Evolutionary conservation across 2,888 invertebrate species (phyloP), one percentile per base, ranked within the genome.

Genomic region (Caenorhabditis sulstoni): DNA sequence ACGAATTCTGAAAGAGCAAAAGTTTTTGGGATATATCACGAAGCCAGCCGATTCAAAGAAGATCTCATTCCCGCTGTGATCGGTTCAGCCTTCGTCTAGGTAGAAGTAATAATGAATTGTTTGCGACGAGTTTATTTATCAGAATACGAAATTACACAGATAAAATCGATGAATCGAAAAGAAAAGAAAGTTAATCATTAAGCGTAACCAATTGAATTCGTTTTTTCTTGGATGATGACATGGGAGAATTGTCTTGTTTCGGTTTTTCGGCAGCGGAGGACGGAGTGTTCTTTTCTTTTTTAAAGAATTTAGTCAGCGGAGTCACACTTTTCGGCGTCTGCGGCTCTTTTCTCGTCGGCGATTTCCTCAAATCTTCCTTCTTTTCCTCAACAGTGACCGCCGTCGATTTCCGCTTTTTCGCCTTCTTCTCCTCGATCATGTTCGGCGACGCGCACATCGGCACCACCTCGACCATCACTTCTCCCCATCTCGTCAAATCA

Each of bases 401-500:
- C 16, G 35, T 57, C 20, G 64, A 50, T 12, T 74, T 79, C 45
- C 62, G n/a, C 61, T 70, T 73, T 61, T 74, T 79, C 52, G 20
- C 47, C 39, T 74, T 79, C 47, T 70, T 74, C 44, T 79, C 79
- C 20, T 79, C 79, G 20, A 79, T 70, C 49, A 79, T 22, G 1
- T 41, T 45, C n/a, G 79, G 79, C 11, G 79, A 74, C 0, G 49
- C 35, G 14, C 73, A 73, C 9, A 23, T n/a, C 11, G 79, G 73
- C 14, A 73, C 52, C n/a, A 49, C 22, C 1, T 78, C 62, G 2
- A 53, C 62, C 35, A 59, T 16, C 37, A 70, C 50, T 41, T 57
- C 52, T 44, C 85, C 85, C 81, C 84, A 82, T 45, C 68, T 53
- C n/a, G 81, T 71, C 16, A 84, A 8, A 14, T 89, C 93, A 91